A percentile compares a stretch with the other conserved stretches of the same genome.
These are phyloP conservation scores for Marmota flaviventris DNA, from an alignment of 2,113 vertebrate species.

Conservation along the genomic window DNA sequence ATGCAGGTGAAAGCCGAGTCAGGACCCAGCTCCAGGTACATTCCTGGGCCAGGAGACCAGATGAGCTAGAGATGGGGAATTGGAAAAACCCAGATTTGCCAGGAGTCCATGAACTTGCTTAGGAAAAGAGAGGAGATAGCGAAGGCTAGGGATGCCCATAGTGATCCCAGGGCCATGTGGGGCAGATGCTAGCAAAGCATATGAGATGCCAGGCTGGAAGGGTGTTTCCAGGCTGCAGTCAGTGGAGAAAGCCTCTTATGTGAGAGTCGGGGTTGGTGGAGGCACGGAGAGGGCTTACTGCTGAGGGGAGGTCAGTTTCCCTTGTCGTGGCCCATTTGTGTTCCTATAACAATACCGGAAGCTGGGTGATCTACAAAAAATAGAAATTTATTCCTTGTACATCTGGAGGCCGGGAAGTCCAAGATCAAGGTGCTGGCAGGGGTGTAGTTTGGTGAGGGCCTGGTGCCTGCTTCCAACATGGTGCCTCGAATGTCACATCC, in stretches of 20 bases:
- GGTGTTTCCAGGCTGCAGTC: neutral
- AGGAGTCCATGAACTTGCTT: neutral
- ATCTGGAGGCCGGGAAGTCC: neutral
- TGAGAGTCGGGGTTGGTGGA: neutral
- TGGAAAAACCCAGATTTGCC: neutral
- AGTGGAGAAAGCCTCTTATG: neutral
- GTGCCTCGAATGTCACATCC: neutral
- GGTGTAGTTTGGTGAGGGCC: neutral
- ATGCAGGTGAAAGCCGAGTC: neutral
- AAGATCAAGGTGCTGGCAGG: neutral
- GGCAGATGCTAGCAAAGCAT: too few relatives aligned
- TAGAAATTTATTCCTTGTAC: neutral
- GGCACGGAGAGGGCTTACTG: rapidly evolving
- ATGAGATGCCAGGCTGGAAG: too few relatives aligned
- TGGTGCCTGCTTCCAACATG: neutral
- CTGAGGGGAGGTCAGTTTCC: neutral
- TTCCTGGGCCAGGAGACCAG: neutral
- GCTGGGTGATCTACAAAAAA: neutral
- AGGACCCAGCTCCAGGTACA: neutral
- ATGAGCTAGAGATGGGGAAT: neutral
- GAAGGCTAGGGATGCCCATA: neutral
- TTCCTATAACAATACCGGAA: neutral
- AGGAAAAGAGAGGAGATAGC: neutral
- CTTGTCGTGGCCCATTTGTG: neutral
- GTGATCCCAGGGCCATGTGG: neutral